Evolutionary conservation across 1,140 invertebrate genomes (phyloP).

Genomic region (Drosophila kohkoa): DNA sequence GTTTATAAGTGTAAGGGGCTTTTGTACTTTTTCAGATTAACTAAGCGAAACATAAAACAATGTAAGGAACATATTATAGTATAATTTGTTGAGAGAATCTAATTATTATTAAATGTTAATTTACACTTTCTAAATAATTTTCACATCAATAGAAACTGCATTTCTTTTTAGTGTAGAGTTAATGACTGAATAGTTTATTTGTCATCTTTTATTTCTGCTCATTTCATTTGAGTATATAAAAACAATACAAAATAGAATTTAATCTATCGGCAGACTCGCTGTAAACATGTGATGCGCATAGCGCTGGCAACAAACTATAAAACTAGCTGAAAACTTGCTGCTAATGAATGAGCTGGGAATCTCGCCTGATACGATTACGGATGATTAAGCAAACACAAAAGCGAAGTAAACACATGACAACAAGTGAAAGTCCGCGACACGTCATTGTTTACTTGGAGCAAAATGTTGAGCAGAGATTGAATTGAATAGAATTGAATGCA

Average conservation of each 20-base stretch:
- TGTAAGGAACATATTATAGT: no score
- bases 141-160: no score
- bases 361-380: not conserved
- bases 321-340: not conserved
- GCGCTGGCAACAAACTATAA: not conserved
- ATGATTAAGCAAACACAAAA: constrained; percentile 13
- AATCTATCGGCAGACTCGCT: not conserved
- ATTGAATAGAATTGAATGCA: constrained; percentile 10
- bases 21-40: no score
- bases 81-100: no score
- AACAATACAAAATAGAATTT: not conserved
- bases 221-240: not conserved
- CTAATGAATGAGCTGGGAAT: not conserved
- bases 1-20: no score
- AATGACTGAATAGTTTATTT: no score
- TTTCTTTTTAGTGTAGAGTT: no score
- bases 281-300: not conserved
- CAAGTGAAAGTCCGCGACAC: constrained; percentile 74
- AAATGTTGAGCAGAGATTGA: not conserved
- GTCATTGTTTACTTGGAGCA: constrained; percentile 63
- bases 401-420: constrained; percentile 55
- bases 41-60: no score
- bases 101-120: no score
- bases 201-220: no score
- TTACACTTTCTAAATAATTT: no score